Evolutionary conservation across 2,797 vertebrate species (phyloP).

Genomic region (Pseudochirops cupreus): DNA sequence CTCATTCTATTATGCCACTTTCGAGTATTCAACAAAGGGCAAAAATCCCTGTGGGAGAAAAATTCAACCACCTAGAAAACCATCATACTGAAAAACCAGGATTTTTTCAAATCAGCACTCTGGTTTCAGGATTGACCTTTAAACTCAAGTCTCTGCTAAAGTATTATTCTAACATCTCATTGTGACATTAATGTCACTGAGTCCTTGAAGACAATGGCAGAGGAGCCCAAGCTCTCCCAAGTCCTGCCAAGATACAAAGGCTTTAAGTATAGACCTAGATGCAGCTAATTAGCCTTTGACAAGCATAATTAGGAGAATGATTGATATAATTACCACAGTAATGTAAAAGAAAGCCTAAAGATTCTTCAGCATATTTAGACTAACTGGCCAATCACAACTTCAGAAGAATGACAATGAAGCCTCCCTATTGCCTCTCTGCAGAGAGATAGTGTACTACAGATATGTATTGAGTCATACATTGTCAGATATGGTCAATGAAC

Average conservation of each 20-base stretch:
- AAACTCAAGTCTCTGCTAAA: neutral
- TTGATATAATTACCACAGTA: neutral
- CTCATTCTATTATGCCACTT: neutral
- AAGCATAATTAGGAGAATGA: neutral
- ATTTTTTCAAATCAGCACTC: neutral
- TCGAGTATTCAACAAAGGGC: neutral
- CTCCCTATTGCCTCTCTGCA: neutral
- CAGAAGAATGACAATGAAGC: neutral
- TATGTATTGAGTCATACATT: neutral
- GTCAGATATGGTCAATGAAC: neutral
- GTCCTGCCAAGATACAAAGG: neutral
- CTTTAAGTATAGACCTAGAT: neutral
- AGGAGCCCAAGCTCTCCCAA: neutral
- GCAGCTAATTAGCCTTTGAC: neutral
- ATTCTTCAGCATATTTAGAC: neutral
- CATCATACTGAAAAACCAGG: neutral
- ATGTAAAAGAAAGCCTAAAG: neutral
- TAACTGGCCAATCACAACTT: neutral
- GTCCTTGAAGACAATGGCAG: neutral
- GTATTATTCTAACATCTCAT: neutral
- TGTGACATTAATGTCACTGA: neutral
- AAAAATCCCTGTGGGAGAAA: neutral
- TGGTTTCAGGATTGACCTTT: neutral
- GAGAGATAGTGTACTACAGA: neutral
- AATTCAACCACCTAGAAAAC: neutral